phyloP scores from a whole-genome alignment of 1,140 invertebrate genomes.

The Zaprionus tsacasi region DNA sequence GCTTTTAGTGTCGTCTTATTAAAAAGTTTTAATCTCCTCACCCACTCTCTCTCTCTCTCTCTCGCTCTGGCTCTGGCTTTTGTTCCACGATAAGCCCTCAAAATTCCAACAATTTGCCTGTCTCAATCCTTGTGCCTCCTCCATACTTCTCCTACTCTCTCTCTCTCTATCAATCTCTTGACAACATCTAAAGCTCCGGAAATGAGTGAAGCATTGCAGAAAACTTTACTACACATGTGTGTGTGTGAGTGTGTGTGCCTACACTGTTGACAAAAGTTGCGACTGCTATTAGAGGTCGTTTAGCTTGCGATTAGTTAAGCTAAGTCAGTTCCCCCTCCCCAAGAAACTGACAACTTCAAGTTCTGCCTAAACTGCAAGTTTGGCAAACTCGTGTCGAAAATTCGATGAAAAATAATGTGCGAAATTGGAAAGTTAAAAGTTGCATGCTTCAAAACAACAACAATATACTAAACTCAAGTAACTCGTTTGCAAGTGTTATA shows the following conservation, averaged over 20 bases:
- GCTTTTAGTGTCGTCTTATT: conserved; percentile 82
- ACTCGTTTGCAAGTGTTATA: background rate
- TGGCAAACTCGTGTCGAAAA: conserved; percentile 23
- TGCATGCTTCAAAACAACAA: background rate
- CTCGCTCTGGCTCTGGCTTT: conserved; percentile 42
- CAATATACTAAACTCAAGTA: conserved; percentile 4
- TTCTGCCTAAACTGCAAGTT: conserved; percentile 43
- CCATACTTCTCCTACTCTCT: background rate
- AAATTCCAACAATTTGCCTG: conserved; percentile 22
- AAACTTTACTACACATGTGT: conserved; percentile 54
- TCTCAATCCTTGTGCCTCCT: background rate
- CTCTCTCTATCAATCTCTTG: background rate
- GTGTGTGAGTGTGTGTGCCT: conserved; percentile 40
- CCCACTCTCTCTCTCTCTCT: background rate
- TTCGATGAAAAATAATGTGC: conserved; percentile 6
- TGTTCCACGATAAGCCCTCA: conserved; percentile 61
- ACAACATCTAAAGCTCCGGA: conserved; percentile 43
- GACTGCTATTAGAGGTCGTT: conserved; percentile 78
- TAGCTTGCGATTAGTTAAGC: conserved; percentile 78
- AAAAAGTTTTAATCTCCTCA: conserved; percentile 79
- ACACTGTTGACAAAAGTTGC: conserved; percentile 79
- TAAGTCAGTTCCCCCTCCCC: conserved; percentile 43
- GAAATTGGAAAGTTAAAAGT: conserved; percentile 8
- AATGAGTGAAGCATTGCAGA: conserved; percentile 62
- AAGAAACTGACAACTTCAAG: conserved; percentile 12